Percentiles rank a stretch among this genome's conserved stretches.
phyloP scores from a whole-genome alignment of 2,113 vertebrate genomes.

The Rhinopithecus roxellana region DNA sequence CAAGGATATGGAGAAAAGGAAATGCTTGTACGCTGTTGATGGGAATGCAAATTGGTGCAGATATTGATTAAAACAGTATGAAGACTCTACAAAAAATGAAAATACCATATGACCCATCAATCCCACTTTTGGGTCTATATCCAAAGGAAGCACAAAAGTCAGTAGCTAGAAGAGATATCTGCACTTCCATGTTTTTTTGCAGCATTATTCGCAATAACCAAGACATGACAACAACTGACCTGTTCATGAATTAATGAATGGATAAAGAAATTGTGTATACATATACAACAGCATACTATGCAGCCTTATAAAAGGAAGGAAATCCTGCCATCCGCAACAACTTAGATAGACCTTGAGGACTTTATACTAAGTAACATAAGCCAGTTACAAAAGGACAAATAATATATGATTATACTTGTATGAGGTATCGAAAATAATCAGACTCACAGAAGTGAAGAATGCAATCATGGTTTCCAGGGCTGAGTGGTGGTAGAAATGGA shows the following conservation, averaged over 20 bases:
- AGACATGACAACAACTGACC: not conserved
- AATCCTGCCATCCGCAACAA: not conserved
- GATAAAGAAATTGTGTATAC: not conserved
- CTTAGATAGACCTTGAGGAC: not conserved
- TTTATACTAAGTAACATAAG: not conserved
- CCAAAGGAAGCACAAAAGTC: not conserved
- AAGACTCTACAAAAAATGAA: not conserved
- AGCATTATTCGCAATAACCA: not conserved
- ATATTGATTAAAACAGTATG: not conserved
- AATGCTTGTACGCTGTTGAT: not conserved
- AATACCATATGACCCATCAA: not conserved
- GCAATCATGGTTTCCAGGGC: not conserved
- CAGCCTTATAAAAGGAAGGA: not conserved
- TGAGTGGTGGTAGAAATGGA: not conserved
- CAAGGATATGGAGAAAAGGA: not conserved
- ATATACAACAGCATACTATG: not conserved
- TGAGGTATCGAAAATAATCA: not conserved
- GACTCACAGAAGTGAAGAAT: not conserved
- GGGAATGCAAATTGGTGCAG: not conserved
- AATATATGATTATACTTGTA: not conserved
- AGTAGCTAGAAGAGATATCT: not conserved
- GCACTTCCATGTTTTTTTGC: no score
- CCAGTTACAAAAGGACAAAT: not conserved
- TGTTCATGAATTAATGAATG: not conserved
- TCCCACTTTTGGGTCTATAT: not conserved